These are phyloP conservation scores for Sphinx pinastri DNA, from an alignment of 2,888 invertebrate genomes.

Conservation along the genomic window DNA sequence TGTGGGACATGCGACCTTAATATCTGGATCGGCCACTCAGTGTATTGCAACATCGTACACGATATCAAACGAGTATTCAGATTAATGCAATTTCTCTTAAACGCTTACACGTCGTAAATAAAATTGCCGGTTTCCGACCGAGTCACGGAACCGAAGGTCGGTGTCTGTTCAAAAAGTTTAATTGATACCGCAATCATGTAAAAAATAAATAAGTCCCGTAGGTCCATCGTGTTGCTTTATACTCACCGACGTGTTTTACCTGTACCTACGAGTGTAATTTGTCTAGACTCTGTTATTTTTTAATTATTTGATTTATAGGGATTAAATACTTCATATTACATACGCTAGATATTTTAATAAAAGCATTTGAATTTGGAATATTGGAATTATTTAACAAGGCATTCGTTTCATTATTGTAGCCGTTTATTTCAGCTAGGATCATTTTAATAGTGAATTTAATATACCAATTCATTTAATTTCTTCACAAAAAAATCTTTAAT, in stretches of 20 bases:
- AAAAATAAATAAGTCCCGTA: conserved; percentile 29
- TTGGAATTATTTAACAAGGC: too few species aligned
- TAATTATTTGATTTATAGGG: not conserved
- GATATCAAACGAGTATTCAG: conserved; percentile 83
- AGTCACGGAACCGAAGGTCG: conserved; percentile 60
- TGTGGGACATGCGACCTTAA: conserved; percentile 51
- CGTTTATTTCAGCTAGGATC: too few species aligned
- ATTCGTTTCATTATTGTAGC: too few species aligned
- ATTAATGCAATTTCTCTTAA: conserved; percentile 84
- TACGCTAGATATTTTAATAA: too few species aligned
- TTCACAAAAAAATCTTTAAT: not conserved
- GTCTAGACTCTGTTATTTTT: not conserved
- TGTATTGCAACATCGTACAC: conserved; percentile 82
- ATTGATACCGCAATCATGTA: conserved; percentile 53
- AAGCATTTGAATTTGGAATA: too few species aligned
- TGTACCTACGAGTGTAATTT: not conserved
- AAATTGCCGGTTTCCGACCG: conserved; percentile 77
- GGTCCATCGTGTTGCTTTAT: conserved; percentile 16
- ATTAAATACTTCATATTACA: too few species aligned
- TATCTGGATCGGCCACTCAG: conserved; percentile 55
- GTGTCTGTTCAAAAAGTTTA: conserved; percentile 66
- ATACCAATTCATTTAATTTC: not conserved
- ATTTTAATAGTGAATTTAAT: too few species aligned
- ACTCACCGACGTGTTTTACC: conserved; percentile 11
- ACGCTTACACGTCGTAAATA: conserved; percentile 84